Percentiles rank a stretch among this genome's conserved stretches.
phyloP scores from a whole-genome alignment of 2,113 vertebrate genomes.

The Melanotaenia duboulayi region DNA sequence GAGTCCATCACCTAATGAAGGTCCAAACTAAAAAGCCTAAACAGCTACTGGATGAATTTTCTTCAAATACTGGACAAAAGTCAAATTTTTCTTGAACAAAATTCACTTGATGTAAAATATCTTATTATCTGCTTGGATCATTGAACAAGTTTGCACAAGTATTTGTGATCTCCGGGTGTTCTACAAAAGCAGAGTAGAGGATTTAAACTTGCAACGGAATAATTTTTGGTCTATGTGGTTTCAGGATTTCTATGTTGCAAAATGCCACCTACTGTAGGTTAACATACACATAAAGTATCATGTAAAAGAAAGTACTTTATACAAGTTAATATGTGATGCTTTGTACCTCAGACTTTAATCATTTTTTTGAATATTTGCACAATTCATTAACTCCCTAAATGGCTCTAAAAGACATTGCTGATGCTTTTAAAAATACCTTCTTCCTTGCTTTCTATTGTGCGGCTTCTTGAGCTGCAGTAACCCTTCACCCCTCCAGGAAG shows the following conservation, averaged over 20 bases:
- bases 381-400: not conserved
- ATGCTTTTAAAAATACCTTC: constrained; percentile 1
- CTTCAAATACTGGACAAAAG: not conserved
- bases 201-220: constrained; percentile 56
- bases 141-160: not conserved
- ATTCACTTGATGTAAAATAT: not conserved
- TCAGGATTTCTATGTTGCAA: constrained; percentile 37
- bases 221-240: constrained; percentile 49
- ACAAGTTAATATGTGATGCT: constrained; percentile 33
- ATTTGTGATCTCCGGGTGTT: not conserved
- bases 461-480: constrained; percentile 41
- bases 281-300: constrained; percentile 41
- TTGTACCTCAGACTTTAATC: constrained; percentile 19
- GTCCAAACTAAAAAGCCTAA: not conserved
- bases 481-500: constrained; percentile 64
- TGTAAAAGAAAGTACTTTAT: constrained; percentile 39
- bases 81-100: no score
- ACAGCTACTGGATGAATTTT: not conserved
- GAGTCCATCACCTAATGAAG: not conserved
- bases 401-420: constrained; percentile 1
- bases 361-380: not conserved
- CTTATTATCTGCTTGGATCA: not conserved
- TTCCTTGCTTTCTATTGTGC: constrained; percentile 19
- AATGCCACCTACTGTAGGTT: constrained; percentile 38
- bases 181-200: not conserved